Evolutionary conservation across 2,888 invertebrate species (phyloP).

Genomic region (Beris chalybata): DNA sequence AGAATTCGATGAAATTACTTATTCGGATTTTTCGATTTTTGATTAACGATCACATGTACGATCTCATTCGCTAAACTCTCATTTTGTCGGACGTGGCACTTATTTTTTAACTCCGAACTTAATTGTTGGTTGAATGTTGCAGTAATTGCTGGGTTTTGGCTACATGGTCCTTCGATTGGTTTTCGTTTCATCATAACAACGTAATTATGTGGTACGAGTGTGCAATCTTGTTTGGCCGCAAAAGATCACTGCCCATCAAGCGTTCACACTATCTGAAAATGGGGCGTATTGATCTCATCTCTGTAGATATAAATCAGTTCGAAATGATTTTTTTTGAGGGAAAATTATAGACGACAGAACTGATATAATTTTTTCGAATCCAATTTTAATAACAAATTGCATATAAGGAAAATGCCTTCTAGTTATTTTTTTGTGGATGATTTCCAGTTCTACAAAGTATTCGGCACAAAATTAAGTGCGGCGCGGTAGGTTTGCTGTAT

Average conservation of each 20-base stretch:
- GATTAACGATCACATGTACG: background rate
- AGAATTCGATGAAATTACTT: no score
- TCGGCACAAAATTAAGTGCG: no score
- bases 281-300: conserved; percentile 30
- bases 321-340: conserved; percentile 26
- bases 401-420: background rate
- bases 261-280: conserved; percentile 16
- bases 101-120: conserved; percentile 15
- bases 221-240: conserved; percentile 32
- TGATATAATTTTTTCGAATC: conserved; percentile 23
- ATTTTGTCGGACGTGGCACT: conserved; percentile 18
- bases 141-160: conserved; percentile 26
- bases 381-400: conserved; percentile 26
- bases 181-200: conserved; percentile 32
- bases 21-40: background rate
- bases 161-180: conserved; percentile 31
- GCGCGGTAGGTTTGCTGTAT: no score
- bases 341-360: conserved; percentile 25
- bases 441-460: no score
- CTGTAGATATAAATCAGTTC: conserved; percentile 24
- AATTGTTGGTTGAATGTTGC: conserved; percentile 27
- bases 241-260: conserved; percentile 25
- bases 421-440: no score
- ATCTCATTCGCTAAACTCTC: background rate
- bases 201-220: conserved; percentile 29